Conservation (phyloP, 2,797 vertebrate genomes). For the Balearica regulorum region DNA sequence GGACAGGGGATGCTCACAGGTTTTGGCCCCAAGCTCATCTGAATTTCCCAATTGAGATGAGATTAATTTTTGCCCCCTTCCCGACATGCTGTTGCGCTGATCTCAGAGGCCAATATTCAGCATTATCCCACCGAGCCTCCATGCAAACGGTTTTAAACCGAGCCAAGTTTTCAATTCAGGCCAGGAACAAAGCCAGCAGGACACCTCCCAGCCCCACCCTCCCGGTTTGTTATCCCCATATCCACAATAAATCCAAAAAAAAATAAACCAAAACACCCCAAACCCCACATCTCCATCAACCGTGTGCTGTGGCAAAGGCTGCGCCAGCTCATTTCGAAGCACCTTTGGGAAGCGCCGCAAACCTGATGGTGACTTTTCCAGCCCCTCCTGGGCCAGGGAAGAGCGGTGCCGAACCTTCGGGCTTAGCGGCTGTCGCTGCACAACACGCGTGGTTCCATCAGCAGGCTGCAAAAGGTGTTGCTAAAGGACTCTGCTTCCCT, state of each 20-base stretch:
- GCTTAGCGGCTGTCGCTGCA: no score
- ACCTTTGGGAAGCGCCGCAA: neutral
- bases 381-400: fast-evolving
- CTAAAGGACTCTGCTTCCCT: neutral
- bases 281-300: fast-evolving
- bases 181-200: no score
- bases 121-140: no score
- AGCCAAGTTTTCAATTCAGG: neutral
- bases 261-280: no score
- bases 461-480: neutral
- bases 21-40: neutral
- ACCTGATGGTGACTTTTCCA: neutral
- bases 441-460: neutral
- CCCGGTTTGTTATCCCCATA: fast-evolving
- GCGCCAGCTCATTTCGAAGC: no score
- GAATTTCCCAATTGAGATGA: neutral
- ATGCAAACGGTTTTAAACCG: fast-evolving
- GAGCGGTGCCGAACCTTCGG: fast-evolving
- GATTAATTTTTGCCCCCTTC: fast-evolving
- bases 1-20: fast-evolving
- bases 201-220: neutral
- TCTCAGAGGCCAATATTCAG: fast-evolving
- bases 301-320: fast-evolving
- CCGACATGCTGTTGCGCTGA: neutral
- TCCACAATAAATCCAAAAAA: neutral